Conservation (phyloP, 2,888 invertebrate genomes). For the Brachyopa scutellaris region DNA sequence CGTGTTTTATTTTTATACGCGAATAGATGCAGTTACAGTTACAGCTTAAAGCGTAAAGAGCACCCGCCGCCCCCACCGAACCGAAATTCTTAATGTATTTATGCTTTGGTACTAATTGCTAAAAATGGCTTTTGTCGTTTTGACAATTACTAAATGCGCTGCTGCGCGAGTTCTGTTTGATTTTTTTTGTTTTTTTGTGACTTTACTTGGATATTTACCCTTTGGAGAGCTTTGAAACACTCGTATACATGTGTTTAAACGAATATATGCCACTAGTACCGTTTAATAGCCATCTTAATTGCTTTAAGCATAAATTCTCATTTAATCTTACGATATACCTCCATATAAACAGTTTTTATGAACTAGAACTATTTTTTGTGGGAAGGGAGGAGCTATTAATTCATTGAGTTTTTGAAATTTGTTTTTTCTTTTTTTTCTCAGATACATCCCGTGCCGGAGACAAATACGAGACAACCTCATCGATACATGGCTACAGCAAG, state of each 20-base stretch:
- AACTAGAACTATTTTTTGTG: no score
- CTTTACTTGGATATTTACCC: background rate
- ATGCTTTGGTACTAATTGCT: constrained; percentile 66
- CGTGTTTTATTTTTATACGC: no score
- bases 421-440: constrained; percentile 76
- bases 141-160: constrained; percentile 52
- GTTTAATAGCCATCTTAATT: constrained; percentile 27
- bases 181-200: background rate
- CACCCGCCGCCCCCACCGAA: no score
- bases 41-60: no score
- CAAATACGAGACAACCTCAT: constrained; percentile 92
- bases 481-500: constrained; percentile 93
- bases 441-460: constrained; percentile 89
- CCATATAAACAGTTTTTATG: constrained; percentile 31
- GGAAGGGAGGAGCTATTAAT: no score
- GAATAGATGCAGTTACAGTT: constrained; percentile 12
- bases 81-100: constrained; percentile 51
- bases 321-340: constrained; percentile 46
- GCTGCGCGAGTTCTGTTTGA: background rate
- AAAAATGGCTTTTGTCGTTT: constrained; percentile 50
- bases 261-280: no score
- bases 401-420: no score
- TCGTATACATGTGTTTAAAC: no score
- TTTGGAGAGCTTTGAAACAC: no score
- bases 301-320: constrained; percentile 33